Percentiles rank a stretch among this genome's conserved stretches.
phyloP scores from a whole-genome alignment of 2,113 vertebrate species.

The Tragelaphus imberbis region DNA sequence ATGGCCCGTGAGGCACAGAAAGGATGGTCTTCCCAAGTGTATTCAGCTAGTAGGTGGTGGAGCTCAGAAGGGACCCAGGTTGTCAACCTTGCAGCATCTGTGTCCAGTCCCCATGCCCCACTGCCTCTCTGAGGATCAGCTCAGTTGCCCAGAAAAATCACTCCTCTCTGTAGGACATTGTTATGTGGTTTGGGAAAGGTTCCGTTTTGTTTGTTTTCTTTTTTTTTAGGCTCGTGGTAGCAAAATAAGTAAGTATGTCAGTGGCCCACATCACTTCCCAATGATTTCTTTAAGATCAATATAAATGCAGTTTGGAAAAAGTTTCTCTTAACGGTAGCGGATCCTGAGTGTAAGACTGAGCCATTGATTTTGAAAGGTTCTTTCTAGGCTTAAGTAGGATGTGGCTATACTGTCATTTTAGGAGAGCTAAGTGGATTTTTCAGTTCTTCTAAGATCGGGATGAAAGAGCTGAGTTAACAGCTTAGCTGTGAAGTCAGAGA shows the following conservation, averaged over 20 bases:
- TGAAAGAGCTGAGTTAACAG: not conserved
- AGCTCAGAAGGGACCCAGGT: not conserved
- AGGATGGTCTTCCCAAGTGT: fast-evolving
- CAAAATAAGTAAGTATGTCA: slow-evolving; percentile 18
- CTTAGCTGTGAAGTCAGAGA: not conserved
- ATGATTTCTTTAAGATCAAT: not conserved
- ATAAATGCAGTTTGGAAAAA: not conserved
- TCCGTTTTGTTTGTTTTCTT: not conserved
- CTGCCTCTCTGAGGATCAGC: not conserved
- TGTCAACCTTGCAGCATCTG: not conserved
- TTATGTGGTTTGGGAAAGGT: not conserved
- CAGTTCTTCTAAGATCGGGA: not conserved
- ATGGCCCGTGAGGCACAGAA: not conserved
- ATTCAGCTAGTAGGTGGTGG: too few relatives aligned
- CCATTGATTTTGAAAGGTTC: not conserved
- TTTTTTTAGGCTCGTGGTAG: not conserved
- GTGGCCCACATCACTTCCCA: not conserved
- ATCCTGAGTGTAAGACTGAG: not conserved
- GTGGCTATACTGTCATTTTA: not conserved
- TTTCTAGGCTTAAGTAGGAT: not conserved
- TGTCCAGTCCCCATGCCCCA: fast-evolving
- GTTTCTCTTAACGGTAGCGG: not conserved
- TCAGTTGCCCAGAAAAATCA: not conserved
- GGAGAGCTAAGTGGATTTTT: not conserved
- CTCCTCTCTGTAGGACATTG: not conserved